These are phyloP conservation scores for Hipposideros armiger DNA, from an alignment of 2,113 vertebrate species.

Conservation along the genomic window DNA sequence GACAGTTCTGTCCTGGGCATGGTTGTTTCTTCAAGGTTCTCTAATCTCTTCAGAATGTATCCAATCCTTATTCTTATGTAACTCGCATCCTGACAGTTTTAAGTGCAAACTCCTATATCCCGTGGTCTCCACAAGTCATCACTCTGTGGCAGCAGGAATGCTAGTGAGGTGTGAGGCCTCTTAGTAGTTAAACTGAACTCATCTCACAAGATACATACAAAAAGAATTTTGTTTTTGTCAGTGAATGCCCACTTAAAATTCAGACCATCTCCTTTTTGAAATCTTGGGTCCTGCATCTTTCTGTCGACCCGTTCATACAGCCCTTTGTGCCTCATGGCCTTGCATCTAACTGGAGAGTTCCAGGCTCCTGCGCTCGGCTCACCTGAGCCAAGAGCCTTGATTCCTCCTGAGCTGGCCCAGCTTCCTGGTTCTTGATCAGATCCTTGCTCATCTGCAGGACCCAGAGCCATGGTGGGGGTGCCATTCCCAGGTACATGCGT, in stretches of 20 bases:
- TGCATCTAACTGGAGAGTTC: background rate
- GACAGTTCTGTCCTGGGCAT: background rate
- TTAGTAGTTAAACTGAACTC: background rate
- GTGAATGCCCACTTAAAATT: background rate
- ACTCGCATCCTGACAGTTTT: background rate
- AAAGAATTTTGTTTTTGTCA: background rate
- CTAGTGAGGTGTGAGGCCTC: background rate
- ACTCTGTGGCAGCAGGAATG: background rate
- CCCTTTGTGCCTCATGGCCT: background rate
- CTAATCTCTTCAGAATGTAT: background rate
- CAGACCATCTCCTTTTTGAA: background rate
- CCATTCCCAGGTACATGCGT: accelerated
- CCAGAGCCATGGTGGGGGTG: accelerated
- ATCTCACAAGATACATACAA: background rate
- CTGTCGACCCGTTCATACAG: background rate
- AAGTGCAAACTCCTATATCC: background rate
- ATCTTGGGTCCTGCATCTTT: background rate
- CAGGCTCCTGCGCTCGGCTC: background rate
- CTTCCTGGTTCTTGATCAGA: background rate
- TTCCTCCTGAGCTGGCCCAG: background rate
- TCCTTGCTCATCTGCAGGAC: background rate
- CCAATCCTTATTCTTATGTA: background rate
- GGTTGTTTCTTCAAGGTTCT: conserved; percentile 3
- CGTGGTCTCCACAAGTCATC: accelerated
- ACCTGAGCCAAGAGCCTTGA: background rate